Percentiles rank a stretch among this genome's conserved stretches.
Evolutionary conservation across 1,140 invertebrate genomes (phyloP).

Genomic region (Galleria mellonella): DNA sequence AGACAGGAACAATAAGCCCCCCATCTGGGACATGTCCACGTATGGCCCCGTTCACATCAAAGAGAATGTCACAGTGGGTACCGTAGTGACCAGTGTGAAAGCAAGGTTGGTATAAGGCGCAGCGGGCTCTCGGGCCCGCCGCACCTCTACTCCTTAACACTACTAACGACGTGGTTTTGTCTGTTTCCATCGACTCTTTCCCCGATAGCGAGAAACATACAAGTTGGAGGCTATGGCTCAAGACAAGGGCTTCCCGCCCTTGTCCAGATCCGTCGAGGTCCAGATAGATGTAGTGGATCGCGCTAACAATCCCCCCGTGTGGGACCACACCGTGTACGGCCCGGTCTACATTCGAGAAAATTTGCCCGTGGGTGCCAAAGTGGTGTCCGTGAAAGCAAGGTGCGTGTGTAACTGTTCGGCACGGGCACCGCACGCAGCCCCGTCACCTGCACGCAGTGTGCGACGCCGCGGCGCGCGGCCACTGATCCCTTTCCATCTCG

Average conservation of each 20-base stretch:
- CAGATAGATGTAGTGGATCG: conserved; percentile 98
- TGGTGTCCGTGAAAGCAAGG: conserved; percentile 98
- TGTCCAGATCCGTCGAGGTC: conserved; percentile 95
- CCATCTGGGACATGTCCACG: conserved; percentile 93
- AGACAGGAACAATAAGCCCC: conserved; percentile 98
- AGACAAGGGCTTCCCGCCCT: conserved; percentile 95
- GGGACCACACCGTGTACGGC: conserved; percentile 96
- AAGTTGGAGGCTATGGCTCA: conserved; percentile 97
- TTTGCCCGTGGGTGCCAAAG: conserved; percentile 95
- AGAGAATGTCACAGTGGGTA: conserved; percentile 98
- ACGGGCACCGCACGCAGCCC: conserved; percentile 77
- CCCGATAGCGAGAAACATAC: conserved; percentile 94
- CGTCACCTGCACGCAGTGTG: conserved; percentile 68
- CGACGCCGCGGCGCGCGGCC: conserved; percentile 34
- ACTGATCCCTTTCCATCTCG: too few relatives aligned
- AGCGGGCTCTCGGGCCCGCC: conserved; percentile 60
- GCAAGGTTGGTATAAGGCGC: conserved; percentile 93
- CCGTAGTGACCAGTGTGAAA: conserved; percentile 96
- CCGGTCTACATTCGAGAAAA: conserved; percentile 98
- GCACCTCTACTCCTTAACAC: conserved; percentile 70
- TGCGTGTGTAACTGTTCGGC: conserved; percentile 76
- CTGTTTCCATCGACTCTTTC: conserved; percentile 78
- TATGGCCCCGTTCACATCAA: conserved; percentile 97
- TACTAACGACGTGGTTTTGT: conserved; percentile 80
- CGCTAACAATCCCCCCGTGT: conserved; percentile 97